Evolutionary conservation across 2,888 invertebrate genomes (phyloP), one percentile per base, ranked within the genome.

Genomic region (Pteria penguin): DNA sequence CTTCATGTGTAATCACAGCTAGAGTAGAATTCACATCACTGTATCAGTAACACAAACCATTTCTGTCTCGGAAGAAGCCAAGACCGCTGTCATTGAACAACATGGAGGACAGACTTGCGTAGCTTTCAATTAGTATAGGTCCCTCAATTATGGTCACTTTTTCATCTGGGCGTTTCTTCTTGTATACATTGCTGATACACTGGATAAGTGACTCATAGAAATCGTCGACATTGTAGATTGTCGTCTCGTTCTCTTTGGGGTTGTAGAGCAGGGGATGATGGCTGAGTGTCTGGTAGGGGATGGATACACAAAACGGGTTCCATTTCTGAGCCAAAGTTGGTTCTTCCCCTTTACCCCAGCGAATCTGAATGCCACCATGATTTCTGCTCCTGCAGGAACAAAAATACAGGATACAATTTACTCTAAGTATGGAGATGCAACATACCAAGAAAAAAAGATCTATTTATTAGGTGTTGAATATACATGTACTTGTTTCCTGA

Each of bases 51-150:
- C 96, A 96, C 89, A 97, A 95, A 91, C 96, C 96, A 83, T 96
- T 96, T 83, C 97, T 94, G 78, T 96, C 96, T 93, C 96, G 96
- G 92, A 96, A 96, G 93, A 96, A 97, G 1, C 97, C 97, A 90
- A 97, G 93, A 82, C 95, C 94, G 84, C 96, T 95, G 87, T 96
- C 95, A 92, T 97, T 97, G 90, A 96, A 91, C 4, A 97, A 94
- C 58, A 96, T 92, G 2, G 96, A 96, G 11, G 95, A 94, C 55
- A 97, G 92, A 4, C 96, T 96, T 18, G 96, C 94, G 89, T 97
- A 97, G 90, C 95, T 96, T 89, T 96, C 95, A 82, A 97, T 94
- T 14, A 96, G 92, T 72, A 97, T 96, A 2, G 90, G 88, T 0
- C 86, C 86, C 70, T 91, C 90, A 4, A 87, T 71, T 0, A 89